These are phyloP conservation scores for Odobenus rosmarus DNA, from an alignment of 2,113 vertebrate genomes.

Conservation along the genomic window DNA sequence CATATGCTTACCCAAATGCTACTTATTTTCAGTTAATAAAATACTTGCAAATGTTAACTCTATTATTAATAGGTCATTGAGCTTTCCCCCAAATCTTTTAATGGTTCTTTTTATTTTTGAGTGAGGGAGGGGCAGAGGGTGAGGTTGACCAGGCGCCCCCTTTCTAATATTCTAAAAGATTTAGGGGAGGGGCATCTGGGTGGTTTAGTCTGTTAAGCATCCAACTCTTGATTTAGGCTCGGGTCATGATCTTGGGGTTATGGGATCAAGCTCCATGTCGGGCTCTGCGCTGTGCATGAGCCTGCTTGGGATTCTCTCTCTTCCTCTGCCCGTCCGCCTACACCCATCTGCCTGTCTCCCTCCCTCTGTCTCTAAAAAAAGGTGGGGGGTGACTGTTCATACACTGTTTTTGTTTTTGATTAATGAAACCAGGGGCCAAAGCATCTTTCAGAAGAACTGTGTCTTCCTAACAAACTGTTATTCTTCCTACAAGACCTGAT, in stretches of 20 bases:
- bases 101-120: background rate
- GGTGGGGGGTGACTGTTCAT: background rate
- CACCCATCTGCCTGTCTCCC: background rate
- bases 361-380: background rate
- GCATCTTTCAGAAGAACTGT: slow-evolving; percentile 14
- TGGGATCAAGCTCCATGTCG: background rate
- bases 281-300: background rate
- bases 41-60: background rate
- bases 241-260: background rate
- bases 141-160: background rate
- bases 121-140: background rate
- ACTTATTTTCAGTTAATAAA: slow-evolving; percentile 20
- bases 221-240: background rate
- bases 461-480: background rate
- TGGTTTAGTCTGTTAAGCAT: background rate
- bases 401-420: background rate
- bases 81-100: background rate
- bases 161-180: background rate
- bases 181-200: background rate
- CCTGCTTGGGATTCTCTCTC: background rate
- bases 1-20: slow-evolving; percentile 6
- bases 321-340: background rate
- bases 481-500: background rate
- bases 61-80: background rate
- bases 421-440: background rate